phyloP scores from a whole-genome alignment of 2,113 vertebrate species.

The Xenopus laevis region DNA sequence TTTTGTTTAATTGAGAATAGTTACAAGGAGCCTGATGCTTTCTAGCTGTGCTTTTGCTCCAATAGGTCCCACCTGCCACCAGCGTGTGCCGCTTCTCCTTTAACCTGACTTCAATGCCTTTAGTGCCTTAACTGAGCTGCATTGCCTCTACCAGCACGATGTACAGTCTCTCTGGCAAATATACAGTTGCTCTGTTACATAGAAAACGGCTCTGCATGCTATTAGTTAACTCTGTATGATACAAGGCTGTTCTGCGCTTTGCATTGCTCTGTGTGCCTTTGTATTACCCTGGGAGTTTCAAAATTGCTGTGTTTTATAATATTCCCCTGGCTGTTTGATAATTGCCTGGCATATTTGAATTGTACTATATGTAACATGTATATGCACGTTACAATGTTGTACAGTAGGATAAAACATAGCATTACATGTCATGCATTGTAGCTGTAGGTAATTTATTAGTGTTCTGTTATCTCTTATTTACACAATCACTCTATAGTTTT shows the following conservation, averaged over 20 bases:
- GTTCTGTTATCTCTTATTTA: no score
- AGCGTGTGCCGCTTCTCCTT: not conserved
- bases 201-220: not conserved
- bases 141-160: conserved; percentile 2
- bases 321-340: not conserved
- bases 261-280: conserved; percentile 1
- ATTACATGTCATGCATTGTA: no score
- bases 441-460: no score
- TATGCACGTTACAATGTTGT: no score
- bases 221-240: not conserved
- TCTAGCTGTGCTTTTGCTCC: no score
- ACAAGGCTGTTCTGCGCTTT: not conserved
- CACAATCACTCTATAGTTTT: no score
- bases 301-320: not conserved
- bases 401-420: no score
- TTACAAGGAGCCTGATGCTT: not conserved
- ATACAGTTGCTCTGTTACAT: not conserved
- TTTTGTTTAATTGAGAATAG: not conserved
- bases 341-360: not conserved
- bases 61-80: not conserved
- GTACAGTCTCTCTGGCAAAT: not conserved
- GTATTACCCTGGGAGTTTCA: not conserved
- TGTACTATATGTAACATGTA: no score
- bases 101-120: conserved; percentile 10
- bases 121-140: not conserved